phyloP scores from a whole-genome alignment of 2,797 vertebrate genomes.

The Phrynocephalus vlangalii region DNA sequence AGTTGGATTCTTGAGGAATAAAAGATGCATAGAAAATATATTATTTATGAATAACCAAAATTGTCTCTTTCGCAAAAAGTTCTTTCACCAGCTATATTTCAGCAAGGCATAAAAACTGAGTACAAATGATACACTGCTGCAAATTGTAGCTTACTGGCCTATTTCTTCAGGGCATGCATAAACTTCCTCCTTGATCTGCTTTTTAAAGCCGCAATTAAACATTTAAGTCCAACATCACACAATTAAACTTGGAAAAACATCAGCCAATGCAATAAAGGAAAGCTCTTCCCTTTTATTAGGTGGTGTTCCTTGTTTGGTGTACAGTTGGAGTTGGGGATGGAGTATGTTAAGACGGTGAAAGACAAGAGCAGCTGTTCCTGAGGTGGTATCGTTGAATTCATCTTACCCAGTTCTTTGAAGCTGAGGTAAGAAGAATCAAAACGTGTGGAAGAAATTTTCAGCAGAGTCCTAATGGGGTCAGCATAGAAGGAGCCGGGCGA shows the following conservation, averaged over 20 bases:
- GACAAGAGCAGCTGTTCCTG: neutral
- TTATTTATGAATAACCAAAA: constrained; percentile 64
- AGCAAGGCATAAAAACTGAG: constrained; percentile 49
- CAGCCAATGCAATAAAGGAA: constrained; percentile 27
- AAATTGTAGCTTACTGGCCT: neutral
- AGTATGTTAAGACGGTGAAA: neutral
- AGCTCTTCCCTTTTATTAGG: constrained; percentile 19
- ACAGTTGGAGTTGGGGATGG: neutral
- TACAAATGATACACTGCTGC: constrained; percentile 22
- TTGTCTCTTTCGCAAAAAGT: constrained; percentile 60
- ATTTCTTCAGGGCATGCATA: neutral
- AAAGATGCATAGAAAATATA: constrained; percentile 44
- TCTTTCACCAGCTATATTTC: constrained; percentile 55
- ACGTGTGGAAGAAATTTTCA: too few relatives aligned
- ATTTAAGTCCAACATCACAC: constrained; percentile 13
- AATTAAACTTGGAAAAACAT: constrained; percentile 30
- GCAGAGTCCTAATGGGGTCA: too few relatives aligned
- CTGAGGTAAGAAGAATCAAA: too few relatives aligned
- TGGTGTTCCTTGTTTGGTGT: neutral
- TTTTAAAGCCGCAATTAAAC: neutral
- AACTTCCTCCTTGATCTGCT: neutral
- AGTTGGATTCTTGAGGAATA: constrained; percentile 63
- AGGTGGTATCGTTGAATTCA: too few relatives aligned
- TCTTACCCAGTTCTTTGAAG: too few relatives aligned
- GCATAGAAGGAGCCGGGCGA: too few relatives aligned